Percentiles rank a stretch among this genome's conserved stretches.
Conservation (phyloP, 1,140 invertebrate species). For the Zaprionus ghesquierei region DNA sequence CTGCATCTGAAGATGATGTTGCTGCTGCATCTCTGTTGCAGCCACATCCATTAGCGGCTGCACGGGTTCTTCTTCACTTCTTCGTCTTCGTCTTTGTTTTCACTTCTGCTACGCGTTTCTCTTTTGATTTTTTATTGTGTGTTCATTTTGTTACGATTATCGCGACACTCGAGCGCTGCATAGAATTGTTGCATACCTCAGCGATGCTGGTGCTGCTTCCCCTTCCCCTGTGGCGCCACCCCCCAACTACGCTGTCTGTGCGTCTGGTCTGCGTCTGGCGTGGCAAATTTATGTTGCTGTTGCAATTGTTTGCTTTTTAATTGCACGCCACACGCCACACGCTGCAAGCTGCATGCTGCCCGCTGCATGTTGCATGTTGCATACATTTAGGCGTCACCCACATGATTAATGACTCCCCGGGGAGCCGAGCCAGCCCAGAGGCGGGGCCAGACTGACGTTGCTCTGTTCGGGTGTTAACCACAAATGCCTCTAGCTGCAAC, state of each 20-base stretch:
- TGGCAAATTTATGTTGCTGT: conserved; percentile 60
- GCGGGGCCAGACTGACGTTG: background rate
- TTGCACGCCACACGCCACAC: conserved; percentile 42
- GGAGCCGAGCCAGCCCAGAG: background rate
- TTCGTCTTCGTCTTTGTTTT: background rate
- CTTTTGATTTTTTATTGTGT: background rate
- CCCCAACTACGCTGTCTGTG: background rate
- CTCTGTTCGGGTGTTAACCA: conserved; percentile 21
- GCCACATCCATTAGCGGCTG: conserved; percentile 44
- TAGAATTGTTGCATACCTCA: conserved; percentile 26
- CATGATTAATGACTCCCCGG: conserved; percentile 61
- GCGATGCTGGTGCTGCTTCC: background rate
- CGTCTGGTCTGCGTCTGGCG: conserved; percentile 12
- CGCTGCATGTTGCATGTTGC: conserved; percentile 21
- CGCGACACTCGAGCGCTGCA: conserved; percentile 6
- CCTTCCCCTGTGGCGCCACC: background rate
- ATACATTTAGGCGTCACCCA: conserved; percentile 63
- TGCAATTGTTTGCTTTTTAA: conserved; percentile 60
- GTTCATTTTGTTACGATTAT: conserved; percentile 2
- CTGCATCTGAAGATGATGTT: conserved; percentile 27
- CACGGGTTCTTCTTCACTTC: background rate
- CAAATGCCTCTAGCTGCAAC: conserved; percentile 22
- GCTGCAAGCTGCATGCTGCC: conserved; percentile 9
- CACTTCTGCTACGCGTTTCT: background rate
- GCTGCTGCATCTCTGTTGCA: conserved; percentile 23